Base-by-base conservation (phyloP, 2,113 vertebrate species). In the Cottus gobio region DNA sequence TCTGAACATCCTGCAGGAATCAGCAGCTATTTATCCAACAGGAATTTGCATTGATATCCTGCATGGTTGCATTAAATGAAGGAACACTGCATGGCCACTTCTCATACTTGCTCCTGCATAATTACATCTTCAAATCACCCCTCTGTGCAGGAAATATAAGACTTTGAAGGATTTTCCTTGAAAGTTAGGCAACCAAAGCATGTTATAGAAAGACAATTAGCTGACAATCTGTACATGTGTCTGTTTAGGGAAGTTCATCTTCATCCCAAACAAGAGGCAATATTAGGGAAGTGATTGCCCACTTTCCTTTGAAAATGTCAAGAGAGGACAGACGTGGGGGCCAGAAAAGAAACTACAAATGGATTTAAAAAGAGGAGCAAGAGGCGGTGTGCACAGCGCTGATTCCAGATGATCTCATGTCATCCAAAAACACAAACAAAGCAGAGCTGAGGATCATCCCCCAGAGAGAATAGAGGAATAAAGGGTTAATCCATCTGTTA, bases 401-500 rank as follows among this genome's bases (percentile, higher is more conserved):
- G 80, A 91, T 90, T 74, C 82, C 67, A 72, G 84, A 89, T 89
- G 76, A 90, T 90, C 87, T 78, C 63, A 58, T 71, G 87, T 89
- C 72, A 80, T 84, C 73, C 34, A 46, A 48, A 89, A 85, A 84
- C 75, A 77, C 52, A 82, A 82, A 87, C 72, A 82, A 81, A 79
- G 37, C 63, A 64, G 66, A 79, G 64, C 61, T n/a, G 12, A 56
- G 78, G 70, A 80, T 82, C 72, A 84, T 64, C 52, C 31, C 71
- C 69, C 1, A 12, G 52, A 71, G 60, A 78, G 37, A 70, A 28
- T 39, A 39, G 39, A 57, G 22, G 63, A 79, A 85, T 70, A 80
- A 85, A 85, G 85, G 76, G 84, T 90, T 91, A 89, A 91, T 89
- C 87, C 85, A 71, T 70, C 73, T 76, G 79, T 84, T 83, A 82